These are phyloP conservation scores for Protaetia brevitarsis DNA, from an alignment of 1,140 invertebrate genomes.

Conservation along the genomic window DNA sequence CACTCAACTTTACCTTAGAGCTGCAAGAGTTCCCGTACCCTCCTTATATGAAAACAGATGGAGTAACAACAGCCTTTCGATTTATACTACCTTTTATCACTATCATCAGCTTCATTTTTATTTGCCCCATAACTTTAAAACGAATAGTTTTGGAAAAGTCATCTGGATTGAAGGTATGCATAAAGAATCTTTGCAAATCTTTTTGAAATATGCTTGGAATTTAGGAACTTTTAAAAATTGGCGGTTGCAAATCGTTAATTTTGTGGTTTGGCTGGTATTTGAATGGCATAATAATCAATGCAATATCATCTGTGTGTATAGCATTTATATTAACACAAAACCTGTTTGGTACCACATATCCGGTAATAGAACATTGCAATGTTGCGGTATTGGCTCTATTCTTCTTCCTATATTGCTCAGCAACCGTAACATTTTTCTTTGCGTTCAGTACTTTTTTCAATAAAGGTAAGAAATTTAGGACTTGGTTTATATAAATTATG, in stretches of 20 bases:
- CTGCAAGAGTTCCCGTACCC: slow-evolving; percentile 45
- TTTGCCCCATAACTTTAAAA: slow-evolving; percentile 43
- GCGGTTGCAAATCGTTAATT: slow-evolving; percentile 62
- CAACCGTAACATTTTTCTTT: slow-evolving; percentile 50
- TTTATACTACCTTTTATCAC: slow-evolving; percentile 41
- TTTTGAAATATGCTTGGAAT: not conserved
- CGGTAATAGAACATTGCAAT: slow-evolving; percentile 51
- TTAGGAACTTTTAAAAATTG: slow-evolving; percentile 70
- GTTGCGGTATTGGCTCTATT: slow-evolving; percentile 52
- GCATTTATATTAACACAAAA: slow-evolving; percentile 48
- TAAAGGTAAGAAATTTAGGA: slow-evolving; percentile 46
- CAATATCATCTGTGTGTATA: slow-evolving; percentile 52
- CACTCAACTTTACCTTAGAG: not conserved
- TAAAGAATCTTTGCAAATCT: not conserved
- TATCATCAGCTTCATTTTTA: slow-evolving; percentile 44
- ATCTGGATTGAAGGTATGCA: slow-evolving; percentile 45
- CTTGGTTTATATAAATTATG: not conserved
- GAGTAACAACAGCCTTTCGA: slow-evolving; percentile 35
- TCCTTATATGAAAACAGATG: slow-evolving; percentile 39
- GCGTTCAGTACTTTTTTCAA: slow-evolving; percentile 55
- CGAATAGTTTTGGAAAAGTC: slow-evolving; percentile 47
- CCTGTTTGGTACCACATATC: slow-evolving; percentile 38
- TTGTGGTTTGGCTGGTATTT: slow-evolving; percentile 65
- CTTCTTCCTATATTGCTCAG: slow-evolving; percentile 52
- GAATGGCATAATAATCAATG: slow-evolving; percentile 56